These are phyloP conservation scores for Polymixis lichenea DNA, from an alignment of 2,888 invertebrate species.

Conservation along the genomic window DNA sequence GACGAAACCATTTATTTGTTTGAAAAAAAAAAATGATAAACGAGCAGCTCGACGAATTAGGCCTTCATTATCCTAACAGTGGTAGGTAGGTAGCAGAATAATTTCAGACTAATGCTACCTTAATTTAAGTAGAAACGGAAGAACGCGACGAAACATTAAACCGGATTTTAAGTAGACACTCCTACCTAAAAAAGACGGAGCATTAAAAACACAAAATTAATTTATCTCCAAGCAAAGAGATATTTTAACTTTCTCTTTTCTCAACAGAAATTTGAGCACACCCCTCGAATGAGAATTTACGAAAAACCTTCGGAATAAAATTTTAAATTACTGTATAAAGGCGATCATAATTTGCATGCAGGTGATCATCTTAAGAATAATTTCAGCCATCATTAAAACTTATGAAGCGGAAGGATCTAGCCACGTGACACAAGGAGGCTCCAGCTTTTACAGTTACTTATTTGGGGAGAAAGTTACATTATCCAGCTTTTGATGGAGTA, in stretches of 20 bases:
- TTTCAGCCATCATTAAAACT: conserved; percentile 79
- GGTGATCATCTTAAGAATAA: conserved; percentile 73
- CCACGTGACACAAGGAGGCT: conserved; percentile 38
- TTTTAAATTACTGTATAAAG: conserved; percentile 68
- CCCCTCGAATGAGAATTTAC: conserved; percentile 70
- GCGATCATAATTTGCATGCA: conserved; percentile 75
- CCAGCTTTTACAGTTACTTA: conserved; percentile 29
- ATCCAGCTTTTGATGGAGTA: conserved; percentile 34
- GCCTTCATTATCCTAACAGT: conserved; percentile 28
- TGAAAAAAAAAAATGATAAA: neutral
- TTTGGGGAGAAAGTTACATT: conserved; percentile 37
- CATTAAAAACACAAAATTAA: conserved; percentile 75
- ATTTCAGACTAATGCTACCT: conserved; percentile 29
- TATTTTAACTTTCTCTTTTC: conserved; percentile 75
- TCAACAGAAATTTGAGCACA: conserved; percentile 64
- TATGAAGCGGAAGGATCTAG: conserved; percentile 65
- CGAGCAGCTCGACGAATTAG: neutral
- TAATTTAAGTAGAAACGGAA: conserved; percentile 35
- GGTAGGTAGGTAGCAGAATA: conserved; percentile 4
- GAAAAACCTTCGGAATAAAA: conserved; percentile 68
- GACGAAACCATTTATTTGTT: neutral
- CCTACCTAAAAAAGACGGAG: conserved; percentile 50
- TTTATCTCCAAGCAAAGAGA: conserved; percentile 76
- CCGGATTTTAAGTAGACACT: conserved; percentile 54
- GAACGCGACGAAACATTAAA: conserved; percentile 45